Base-by-base conservation (phyloP, 2,888 invertebrate genomes). In the Ctena decussata region DNA sequence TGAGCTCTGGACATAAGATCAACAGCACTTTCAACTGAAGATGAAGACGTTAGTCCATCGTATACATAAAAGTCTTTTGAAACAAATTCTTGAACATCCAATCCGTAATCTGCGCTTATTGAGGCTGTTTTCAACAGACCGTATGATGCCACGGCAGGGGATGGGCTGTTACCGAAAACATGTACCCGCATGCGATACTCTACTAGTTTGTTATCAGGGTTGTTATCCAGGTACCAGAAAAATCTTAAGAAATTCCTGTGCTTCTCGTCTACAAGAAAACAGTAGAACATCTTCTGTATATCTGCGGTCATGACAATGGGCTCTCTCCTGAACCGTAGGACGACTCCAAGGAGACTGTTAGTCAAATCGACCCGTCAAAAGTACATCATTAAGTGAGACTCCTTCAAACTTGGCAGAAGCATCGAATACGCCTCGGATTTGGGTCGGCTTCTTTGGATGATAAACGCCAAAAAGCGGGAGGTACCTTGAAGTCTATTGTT, bases 11-110 rank as follows among this genome's bases (percentile, higher is more conserved):
- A 73, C 75, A 89, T 49, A 18, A 89, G 46, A 53, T 84, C 78
- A 15, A 78, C 44, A 39, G 81, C 73, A 65, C 70, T 44, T 5
- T 80, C 78, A 1, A 32, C 44, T 65, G 79, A 76, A 15, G 78
- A 39, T 32, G 21, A n/a, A n/a, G 89, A 85, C 11, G 60, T 73
- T 0, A 90, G 70, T 1, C 80, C 89, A 76, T 91, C 87, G 41
- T 89, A 90, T 35, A 90, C 87, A 70, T 91, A 91, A 70, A 90
- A 91, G 46, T 83, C 65, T 3, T 30, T n/a, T 0, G 57, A 53
- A 11, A 91, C 80, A 46, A 79, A 87, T 12, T 82, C 37, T n/a
- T 27, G 1, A 18, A 80, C 79, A 57, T 82, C 85, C 12, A 6
- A 21, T n/a, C 84, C 87, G 82, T 27, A 80, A 18, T 75, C 73